A percentile compares a stretch with the other conserved stretches of the same genome.
Conservation (phyloP, 2,888 invertebrate species). For the Chaitophorus viminalis region DNA sequence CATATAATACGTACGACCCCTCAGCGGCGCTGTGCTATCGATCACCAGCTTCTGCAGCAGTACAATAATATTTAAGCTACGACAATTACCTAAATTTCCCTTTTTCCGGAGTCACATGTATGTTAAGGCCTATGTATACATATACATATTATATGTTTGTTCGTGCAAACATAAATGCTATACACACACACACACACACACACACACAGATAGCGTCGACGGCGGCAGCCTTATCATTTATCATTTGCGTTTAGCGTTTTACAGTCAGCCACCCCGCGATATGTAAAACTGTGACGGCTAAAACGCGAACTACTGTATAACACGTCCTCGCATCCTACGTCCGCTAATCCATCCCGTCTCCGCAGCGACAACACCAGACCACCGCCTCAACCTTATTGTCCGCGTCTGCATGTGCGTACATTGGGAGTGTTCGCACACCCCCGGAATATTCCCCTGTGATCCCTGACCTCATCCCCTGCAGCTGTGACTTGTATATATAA, state of each 20-base stretch:
- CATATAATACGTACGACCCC: too few species aligned
- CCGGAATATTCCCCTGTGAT: neutral
- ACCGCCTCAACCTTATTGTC: slow-evolving; percentile 18
- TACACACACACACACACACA: neutral
- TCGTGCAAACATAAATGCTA: neutral
- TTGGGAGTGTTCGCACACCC: neutral
- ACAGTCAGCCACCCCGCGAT: slow-evolving; percentile 1
- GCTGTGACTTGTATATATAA: neutral
- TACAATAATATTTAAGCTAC: neutral
- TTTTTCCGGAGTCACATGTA: too few species aligned
- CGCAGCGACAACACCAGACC: neutral
- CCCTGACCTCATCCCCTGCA: neutral
- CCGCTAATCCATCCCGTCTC: neutral
- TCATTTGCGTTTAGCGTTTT: slow-evolving; percentile 32
- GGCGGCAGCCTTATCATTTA: slow-evolving; percentile 37
- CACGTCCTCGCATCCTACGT: neutral
- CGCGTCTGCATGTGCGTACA: neutral
- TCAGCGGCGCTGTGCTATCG: too few species aligned
- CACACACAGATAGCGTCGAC: neutral
- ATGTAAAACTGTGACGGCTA: slow-evolving; percentile 1
- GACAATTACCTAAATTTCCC: too few species aligned
- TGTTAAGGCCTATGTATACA: neutral
- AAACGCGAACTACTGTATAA: neutral
- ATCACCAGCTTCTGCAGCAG: neutral
- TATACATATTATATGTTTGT: neutral